Evolutionary conservation across 2,888 invertebrate genomes (phyloP), one percentile per base, ranked within the genome.

Genomic region (Leucophenga montana): DNA sequence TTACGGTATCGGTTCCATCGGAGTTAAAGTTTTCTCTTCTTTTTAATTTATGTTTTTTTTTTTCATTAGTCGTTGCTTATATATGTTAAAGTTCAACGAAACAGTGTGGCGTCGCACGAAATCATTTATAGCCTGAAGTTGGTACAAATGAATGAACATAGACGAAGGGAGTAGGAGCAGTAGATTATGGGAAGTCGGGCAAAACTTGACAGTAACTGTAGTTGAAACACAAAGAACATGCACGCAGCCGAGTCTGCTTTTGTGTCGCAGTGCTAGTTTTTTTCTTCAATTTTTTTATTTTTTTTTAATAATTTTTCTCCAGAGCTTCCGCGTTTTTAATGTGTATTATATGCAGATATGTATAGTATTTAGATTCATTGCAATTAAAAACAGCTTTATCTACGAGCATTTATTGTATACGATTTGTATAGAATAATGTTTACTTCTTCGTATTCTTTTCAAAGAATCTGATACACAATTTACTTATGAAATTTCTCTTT

Each of bases 191-290:
- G 9, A 20, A 14, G 31, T 9, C 3, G 4, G 18, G n/a, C 27
- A n/a, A 27, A 27, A 16, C 11, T n/a, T 31, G 31, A 31, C 18
- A 9, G 6, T 80, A 79, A 80, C 83, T 82, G 83, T 80, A 78
- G 76, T 82, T 77, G 78, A 81, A 80, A 81, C 78, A 77, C 82
- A 39, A 39, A 39, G 39, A 39, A 39, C 8, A 39, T 39, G 81
- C 73, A 72, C 71, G 46, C 67, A 9, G 39, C 13, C 53, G 62
- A 70, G 61, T 68, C 57, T 71, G 69, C 68, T 72, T 70, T 74
- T 62, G 68, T 69, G 66, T 67, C 69, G 73, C 48, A 71, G 66
- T 73, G 66, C 33, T 31, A 18, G 33, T 69, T 48, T 68, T 66
- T 48, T 56, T 71, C 61, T 54, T 68, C 33, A 39, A 64, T 70